Percentiles rank a stretch among this genome's conserved stretches.
phyloP scores from a whole-genome alignment of 2,797 vertebrate genomes.

The Phataginus tricuspis region DNA sequence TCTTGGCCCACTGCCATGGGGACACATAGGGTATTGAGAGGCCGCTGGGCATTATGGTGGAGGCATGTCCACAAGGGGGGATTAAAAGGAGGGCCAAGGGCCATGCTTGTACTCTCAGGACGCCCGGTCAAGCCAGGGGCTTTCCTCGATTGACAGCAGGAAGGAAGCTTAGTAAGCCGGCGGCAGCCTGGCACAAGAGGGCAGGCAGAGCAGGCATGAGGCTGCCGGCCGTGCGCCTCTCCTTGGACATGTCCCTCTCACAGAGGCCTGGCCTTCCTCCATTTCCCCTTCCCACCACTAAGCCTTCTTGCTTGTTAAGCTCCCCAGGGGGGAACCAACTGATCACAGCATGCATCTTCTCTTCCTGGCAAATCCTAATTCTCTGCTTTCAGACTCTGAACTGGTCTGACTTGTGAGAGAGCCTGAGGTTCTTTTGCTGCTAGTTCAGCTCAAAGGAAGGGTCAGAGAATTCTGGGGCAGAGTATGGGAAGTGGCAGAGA shows the following conservation, averaged over 20 bases:
- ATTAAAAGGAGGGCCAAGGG: background rate
- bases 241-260: background rate
- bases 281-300: background rate
- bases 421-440: background rate
- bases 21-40: background rate
- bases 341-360: background rate
- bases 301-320: background rate
- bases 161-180: background rate
- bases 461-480: background rate
- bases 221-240: background rate
- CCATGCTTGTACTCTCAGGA: background rate
- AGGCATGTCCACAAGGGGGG: background rate
- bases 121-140: background rate
- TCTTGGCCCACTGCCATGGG: background rate
- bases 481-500: background rate
- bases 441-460: slow-evolving; percentile 48
- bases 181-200: too few relatives aligned
- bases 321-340: background rate
- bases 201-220: fast-evolving
- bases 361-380: background rate
- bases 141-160: background rate
- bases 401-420: background rate
- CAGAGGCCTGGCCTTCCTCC: background rate
- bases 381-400: background rate
- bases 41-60: background rate